Conservation (phyloP, 2,797 vertebrate species). For the Macropus fuliginosus region DNA sequence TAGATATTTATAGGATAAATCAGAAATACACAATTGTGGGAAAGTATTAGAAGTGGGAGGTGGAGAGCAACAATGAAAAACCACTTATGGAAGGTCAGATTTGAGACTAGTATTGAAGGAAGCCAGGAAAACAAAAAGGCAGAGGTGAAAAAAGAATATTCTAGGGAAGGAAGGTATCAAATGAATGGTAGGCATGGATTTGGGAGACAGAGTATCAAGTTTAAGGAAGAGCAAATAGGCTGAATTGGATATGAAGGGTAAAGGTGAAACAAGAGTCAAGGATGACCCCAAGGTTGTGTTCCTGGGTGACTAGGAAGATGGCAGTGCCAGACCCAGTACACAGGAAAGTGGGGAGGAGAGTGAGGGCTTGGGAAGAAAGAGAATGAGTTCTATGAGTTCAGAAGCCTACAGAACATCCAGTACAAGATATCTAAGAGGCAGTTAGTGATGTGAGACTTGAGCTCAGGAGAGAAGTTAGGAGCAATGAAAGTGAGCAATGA, state of each 20-base stretch:
- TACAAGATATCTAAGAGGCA: background rate
- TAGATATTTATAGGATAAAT: background rate
- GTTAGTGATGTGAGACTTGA: background rate
- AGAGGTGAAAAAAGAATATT: background rate
- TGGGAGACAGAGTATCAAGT: background rate
- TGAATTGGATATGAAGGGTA: background rate
- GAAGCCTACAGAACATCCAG: background rate
- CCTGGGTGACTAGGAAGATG: background rate
- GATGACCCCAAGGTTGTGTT: background rate
- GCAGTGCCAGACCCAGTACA: background rate
- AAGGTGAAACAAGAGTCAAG: background rate
- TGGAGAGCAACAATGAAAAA: background rate
- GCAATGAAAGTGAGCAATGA: background rate
- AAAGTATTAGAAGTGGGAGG: background rate
- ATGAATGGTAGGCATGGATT: background rate
- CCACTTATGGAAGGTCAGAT: background rate
- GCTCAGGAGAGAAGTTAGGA: background rate
- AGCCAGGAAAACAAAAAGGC: background rate
- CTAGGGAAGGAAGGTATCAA: background rate
- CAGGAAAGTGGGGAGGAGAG: background rate
- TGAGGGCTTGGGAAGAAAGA: background rate
- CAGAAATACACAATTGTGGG: background rate
- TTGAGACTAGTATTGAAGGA: background rate
- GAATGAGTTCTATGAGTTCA: background rate
- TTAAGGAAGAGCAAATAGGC: background rate